A percentile compares a stretch with the other conserved stretches of the same genome.
Evolutionary conservation across 2,113 vertebrate species (phyloP).

Genomic region (Anoura caudifer): DNA sequence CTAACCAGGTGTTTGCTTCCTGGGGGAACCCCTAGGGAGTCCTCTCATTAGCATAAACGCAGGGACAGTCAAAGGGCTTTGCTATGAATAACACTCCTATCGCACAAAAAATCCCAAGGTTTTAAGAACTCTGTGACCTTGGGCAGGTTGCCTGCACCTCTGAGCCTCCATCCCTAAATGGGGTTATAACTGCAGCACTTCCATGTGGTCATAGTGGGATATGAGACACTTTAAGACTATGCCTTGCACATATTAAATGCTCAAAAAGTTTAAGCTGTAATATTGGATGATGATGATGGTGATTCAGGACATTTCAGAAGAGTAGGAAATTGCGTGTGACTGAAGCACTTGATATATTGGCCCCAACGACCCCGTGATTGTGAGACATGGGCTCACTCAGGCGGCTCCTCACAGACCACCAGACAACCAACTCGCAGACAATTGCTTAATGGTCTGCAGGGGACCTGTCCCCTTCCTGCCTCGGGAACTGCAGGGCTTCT

Average conservation of each 20-base stretch:
- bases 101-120: not conserved
- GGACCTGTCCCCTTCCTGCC: not conserved
- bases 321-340: not conserved
- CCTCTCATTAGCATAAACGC: not conserved
- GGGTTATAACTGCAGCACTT: not conserved
- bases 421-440: not conserved
- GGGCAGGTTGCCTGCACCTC: not conserved
- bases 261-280: not conserved
- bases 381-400: not conserved
- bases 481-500: not conserved
- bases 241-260: not conserved
- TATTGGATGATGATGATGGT: not conserved
- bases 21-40: not conserved
- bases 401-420: not conserved
- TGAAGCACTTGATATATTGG: not conserved
- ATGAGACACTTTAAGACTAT: not conserved
- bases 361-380: not conserved
- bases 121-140: not conserved
- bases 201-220: too few species aligned
- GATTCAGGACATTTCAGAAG: not conserved
- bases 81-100: not conserved
- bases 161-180: not conserved
- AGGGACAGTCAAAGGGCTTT: too few species aligned
- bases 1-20: not conserved
- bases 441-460: accelerated